phyloP scores from a whole-genome alignment of 30 jellyfish, hydroid and myxozoan species.

The Hydractinia symbiolongicarpus region DNA sequence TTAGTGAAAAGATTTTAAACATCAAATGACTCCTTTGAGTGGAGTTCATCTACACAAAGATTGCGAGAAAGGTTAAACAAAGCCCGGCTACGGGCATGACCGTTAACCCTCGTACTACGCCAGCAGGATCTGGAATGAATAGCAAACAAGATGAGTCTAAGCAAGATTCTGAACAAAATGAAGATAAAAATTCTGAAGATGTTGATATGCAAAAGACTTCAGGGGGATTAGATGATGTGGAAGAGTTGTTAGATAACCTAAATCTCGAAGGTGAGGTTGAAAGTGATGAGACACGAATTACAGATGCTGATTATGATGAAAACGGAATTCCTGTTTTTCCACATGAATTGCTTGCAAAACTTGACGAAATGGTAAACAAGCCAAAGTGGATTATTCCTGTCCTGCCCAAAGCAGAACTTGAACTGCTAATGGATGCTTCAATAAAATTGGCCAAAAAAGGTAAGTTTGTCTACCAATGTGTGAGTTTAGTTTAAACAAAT shows the following conservation, averaged over 20 bases:
- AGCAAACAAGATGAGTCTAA: conserved; percentile 8
- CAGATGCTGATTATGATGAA: conserved; percentile 79
- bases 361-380: conserved; percentile 90
- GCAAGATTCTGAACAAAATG: not conserved
- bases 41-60: conserved; percentile 38
- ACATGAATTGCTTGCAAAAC: conserved; percentile 58
- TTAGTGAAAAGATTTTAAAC: too few relatives aligned
- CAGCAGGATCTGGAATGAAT: conserved; percentile 39
- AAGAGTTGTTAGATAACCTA: conserved; percentile 13
- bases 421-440: conserved; percentile 72
- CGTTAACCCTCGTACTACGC: conserved; percentile 66
- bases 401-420: conserved; percentile 90
- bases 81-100: conserved; percentile 97
- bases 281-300: conserved; percentile 12
- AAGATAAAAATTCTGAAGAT: conserved; percentile 22
- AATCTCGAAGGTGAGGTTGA: conserved; percentile 27
- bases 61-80: conserved; percentile 86
- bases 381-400: conserved; percentile 98
- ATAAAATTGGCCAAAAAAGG: conserved; percentile 80
- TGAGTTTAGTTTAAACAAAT: too few relatives aligned
- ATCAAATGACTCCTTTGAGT: conserved; percentile 17
- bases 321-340: conserved; percentile 86
- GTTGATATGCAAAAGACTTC: conserved; percentile 15
- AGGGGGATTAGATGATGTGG: conserved; percentile 16
- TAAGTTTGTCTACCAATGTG: not conserved